Conservation (phyloP, 2,888 invertebrate genomes). For the Cheilosia vernalis region DNA sequence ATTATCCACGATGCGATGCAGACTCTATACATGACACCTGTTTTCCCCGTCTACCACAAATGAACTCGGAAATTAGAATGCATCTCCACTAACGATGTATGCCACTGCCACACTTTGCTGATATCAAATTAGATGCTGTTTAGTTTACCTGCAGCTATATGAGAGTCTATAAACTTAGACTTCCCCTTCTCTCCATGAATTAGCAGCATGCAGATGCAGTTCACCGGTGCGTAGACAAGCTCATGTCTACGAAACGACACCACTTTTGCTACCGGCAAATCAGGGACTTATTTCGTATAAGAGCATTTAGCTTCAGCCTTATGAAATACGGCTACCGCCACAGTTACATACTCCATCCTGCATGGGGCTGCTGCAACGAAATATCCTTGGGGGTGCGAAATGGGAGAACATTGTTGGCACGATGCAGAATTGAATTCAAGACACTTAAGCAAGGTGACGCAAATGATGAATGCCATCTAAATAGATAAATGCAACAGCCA, state of each 20-base stretch:
- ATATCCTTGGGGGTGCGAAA: constrained; percentile 29
- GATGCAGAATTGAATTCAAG: constrained; percentile 71
- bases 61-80: constrained; percentile 34
- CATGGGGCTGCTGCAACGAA: constrained; percentile 56
- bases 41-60: constrained; percentile 4
- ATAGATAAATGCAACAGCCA: constrained; percentile 70
- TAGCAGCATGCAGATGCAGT: constrained; percentile 55
- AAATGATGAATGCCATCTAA: constrained; percentile 71
- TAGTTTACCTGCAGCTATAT: constrained; percentile 49
- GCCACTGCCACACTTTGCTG: constrained; percentile 16
- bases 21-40: constrained; percentile 17
- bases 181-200: constrained; percentile 40
- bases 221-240: constrained; percentile 56
- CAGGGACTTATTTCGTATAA: constrained; percentile 65
- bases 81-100: constrained; percentile 40
- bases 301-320: constrained; percentile 69
- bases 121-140: constrained; percentile 71
- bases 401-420: constrained; percentile 61
- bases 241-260: constrained; percentile 51
- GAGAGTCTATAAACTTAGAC: not conserved
- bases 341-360: constrained; percentile 4
- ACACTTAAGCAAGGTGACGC: constrained; percentile 70
- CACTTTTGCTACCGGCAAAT: constrained; percentile 43
- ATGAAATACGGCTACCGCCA: constrained; percentile 22
- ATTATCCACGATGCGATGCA: constrained; percentile 29